Conservation (phyloP, 1,140 invertebrate genomes). For the Pogonognathellus flavescens region DNA sequence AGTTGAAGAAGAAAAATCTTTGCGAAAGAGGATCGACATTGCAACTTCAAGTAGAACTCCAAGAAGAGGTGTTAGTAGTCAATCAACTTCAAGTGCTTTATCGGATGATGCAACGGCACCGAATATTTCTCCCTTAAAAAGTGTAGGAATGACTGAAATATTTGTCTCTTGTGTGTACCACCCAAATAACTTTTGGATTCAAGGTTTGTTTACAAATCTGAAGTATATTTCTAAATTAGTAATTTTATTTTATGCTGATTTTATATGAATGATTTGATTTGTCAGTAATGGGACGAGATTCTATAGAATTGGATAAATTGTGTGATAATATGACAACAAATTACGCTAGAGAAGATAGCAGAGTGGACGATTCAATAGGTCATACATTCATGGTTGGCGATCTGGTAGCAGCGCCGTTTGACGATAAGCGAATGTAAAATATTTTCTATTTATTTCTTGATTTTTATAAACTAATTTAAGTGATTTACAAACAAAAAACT, state of each 20-base stretch:
- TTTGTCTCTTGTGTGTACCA: conserved; percentile 65
- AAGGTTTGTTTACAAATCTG: conserved; percentile 42
- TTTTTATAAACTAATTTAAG: too few species aligned
- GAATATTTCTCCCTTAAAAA: conserved; percentile 39
- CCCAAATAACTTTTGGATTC: conserved; percentile 65
- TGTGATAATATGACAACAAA: conserved; percentile 63
- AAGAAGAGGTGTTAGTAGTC: conserved; percentile 11
- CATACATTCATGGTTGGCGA: conserved; percentile 59
- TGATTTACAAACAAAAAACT: too few species aligned
- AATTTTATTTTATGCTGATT: too few species aligned
- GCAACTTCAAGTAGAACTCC: conserved; percentile 46
- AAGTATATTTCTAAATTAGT: too few species aligned
- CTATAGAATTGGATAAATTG: conserved; percentile 63
- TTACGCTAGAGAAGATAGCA: conserved; percentile 39
- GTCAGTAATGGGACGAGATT: conserved; percentile 56
- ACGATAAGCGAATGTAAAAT: conserved; percentile 64
- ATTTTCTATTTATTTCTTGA: background rate
- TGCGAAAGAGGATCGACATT: conserved; percentile 51
- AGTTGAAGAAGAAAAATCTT: conserved; percentile 61
- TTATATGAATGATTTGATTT: conserved; percentile 20
- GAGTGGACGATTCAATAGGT: background rate
- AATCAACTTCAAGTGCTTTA: background rate
- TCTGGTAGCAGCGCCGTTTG: conserved; percentile 60
- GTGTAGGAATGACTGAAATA: conserved; percentile 57
- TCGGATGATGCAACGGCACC: conserved; percentile 33